Evolutionary conservation across 2,888 invertebrate genomes (phyloP), one percentile per base, ranked within the genome.

Genomic region (Polyploca ridens): DNA sequence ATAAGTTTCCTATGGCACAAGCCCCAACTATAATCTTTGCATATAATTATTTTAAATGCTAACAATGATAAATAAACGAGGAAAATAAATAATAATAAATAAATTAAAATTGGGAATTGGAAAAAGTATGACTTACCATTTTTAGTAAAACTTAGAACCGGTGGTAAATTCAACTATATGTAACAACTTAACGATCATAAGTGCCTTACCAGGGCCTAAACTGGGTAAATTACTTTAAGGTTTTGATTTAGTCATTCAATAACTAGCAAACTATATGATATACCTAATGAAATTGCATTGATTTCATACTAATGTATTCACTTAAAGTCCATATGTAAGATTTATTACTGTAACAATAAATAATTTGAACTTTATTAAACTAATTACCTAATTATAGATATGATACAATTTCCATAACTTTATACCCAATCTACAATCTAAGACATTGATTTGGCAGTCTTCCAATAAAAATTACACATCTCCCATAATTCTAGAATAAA

Each of bases 391-490:
- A 5, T 5, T 10, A 46, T 46, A n/a, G 6, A n/a, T 46, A 54
- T 54, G 19, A 54, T 19, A 54, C 5, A 3, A 54, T 19, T 54
- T 19, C 5, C 4, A 54, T 54, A 10, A 19, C 4, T 19, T n/a
- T 19, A 19, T 19, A 54, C 19, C 54, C 54, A 7, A 54, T 16
- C 19, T 54, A 16, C 10, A 19, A 49, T 16, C 5, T 49, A 49
- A 49, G 49, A 16, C 16, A 54, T n/a, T 7, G 19, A 54, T 54
- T 54, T 54, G 54, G 54, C 54, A 54, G 8, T 54, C 54, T 54
- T 19, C 54, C 10, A 19, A 54, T 54, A 54, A 54, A 3, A 54
- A 54, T 6, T 7, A 49, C 8, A 54, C 10, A 16, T 54, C 19
- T 46, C 6, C 46, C 27, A 27, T 11, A 41, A 1, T 14, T n/a